Conservation (phyloP, 2,888 invertebrate genomes). For the Dolomedes plantarius region DNA sequence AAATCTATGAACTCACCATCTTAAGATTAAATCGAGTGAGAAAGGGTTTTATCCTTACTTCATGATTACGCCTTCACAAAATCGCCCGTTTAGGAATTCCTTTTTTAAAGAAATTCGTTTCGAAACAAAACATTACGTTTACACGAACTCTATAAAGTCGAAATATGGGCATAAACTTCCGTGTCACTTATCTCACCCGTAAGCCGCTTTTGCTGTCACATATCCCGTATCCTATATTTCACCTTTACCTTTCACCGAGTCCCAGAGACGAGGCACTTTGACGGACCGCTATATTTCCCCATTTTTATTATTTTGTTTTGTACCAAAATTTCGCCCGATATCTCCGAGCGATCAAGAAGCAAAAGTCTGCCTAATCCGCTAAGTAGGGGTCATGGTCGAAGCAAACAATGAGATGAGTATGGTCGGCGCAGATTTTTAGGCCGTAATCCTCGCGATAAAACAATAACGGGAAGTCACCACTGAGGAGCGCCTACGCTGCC, state of each 20-base stretch:
- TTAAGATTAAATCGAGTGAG: too few species aligned
- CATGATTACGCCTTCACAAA: too few species aligned
- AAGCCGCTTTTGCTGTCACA: neutral
- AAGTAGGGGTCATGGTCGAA: slow-evolving; percentile 1
- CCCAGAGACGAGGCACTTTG: neutral
- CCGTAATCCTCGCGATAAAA: neutral
- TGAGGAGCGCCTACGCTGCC: neutral
- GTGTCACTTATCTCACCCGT: neutral
- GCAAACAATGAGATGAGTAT: neutral
- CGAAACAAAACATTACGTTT: too few species aligned
- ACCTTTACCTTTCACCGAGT: neutral
- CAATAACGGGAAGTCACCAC: slow-evolving; percentile 4
- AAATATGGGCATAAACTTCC: neutral
- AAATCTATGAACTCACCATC: too few species aligned
- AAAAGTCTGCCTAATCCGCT: neutral
- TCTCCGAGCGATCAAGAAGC: neutral
- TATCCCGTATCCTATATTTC: neutral
- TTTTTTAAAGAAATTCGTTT: too few species aligned
- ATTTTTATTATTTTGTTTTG: neutral
- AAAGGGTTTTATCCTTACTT: too few species aligned
- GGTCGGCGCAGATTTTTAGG: neutral
- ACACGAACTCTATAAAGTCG: too few species aligned
- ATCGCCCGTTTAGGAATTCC: too few species aligned
- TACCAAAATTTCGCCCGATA: neutral
- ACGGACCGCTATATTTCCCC: neutral